A percentile compares a stretch with the other conserved stretches of the same genome.
Conservation (phyloP, 2,888 invertebrate species). For the Chorisops tibialis region DNA sequence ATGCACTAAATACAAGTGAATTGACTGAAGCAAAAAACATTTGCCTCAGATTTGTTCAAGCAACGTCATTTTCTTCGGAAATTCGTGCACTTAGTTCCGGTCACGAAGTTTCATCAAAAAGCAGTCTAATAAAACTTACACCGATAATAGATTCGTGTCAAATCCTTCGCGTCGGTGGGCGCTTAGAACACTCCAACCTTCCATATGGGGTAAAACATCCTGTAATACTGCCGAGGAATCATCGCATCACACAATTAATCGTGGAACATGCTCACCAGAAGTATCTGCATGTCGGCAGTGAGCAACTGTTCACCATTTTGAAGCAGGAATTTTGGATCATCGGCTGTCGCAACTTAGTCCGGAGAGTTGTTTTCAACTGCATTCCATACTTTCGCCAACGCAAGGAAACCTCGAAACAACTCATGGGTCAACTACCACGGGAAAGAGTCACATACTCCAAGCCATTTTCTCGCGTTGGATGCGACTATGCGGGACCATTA, state of each 20-base stretch:
- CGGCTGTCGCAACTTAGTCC: slow-evolving; percentile 24
- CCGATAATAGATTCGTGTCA: too few relatives aligned
- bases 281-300: slow-evolving; percentile 24
- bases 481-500: too few relatives aligned
- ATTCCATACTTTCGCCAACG: slow-evolving; percentile 28
- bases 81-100: too few relatives aligned
- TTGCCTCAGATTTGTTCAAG: too few relatives aligned
- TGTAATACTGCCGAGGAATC: slow-evolving; percentile 35
- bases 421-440: too few relatives aligned
- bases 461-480: not conserved
- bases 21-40: slow-evolving; percentile 33
- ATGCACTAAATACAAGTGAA: not conserved
- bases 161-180: too few relatives aligned
- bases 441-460: not conserved
- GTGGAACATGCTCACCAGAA: slow-evolving; percentile 20
- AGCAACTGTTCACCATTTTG: too few relatives aligned
- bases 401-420: not conserved
- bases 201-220: slow-evolving; percentile 35
- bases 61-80: too few relatives aligned
- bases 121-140: too few relatives aligned
- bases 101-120: too few relatives aligned
- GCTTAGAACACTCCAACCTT: slow-evolving; percentile 34
- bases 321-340: slow-evolving; percentile 33
- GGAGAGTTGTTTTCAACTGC: slow-evolving; percentile 29
- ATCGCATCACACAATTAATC: slow-evolving; percentile 16